Evolutionary conservation across 2,888 invertebrate genomes (phyloP), one percentile per base, ranked within the genome.

Genomic region (Mimas tiliae): DNA sequence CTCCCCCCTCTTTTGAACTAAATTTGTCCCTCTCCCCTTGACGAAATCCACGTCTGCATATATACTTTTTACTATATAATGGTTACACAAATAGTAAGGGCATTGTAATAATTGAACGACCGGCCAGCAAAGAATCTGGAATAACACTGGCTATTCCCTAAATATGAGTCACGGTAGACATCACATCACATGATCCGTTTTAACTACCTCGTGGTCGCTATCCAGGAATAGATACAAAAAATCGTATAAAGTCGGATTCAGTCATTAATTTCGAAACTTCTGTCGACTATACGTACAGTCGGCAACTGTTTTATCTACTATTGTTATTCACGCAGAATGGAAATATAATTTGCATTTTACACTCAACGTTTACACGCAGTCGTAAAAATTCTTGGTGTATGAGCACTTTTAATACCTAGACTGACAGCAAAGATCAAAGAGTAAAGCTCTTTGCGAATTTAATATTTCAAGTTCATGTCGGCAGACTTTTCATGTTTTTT

Each of bases 301-400:
- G 50, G 50, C 50, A 50, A 50, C 16, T 19, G 50, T 50, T 50
- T 50, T 50, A 50, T 50, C 19, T 50, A 50, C 50, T 50, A 50
- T 50, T 50, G 50, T 50, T 50, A 50, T 9, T 58, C 58, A 55
- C 16, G 55, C 38, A 58, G 38, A 58, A 58, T 42, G 19, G 11
- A 19, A 58, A 38, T 58, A 58, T 58, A 58, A 58, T 58, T 58
- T 58, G 58, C 58, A 58, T 42, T 58, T 55, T 55, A 55, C 55
- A 55, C 38, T 55, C 55, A 38, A 16, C 16, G 55, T 34, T 55
- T 42, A 58, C 58, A 58, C 42, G 38, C 19, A 58, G 58, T 58
- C 58, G 58, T 58, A 58, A 58, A 58, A 38, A 58, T 58, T 58
- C 58, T 38, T 42, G 38, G 38, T 42, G 58, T 58, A 58, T 58